Percentiles rank a stretch among this genome's conserved stretches.
Conservation (phyloP, 2,113 vertebrate genomes). For the Oriolus oriolus region DNA sequence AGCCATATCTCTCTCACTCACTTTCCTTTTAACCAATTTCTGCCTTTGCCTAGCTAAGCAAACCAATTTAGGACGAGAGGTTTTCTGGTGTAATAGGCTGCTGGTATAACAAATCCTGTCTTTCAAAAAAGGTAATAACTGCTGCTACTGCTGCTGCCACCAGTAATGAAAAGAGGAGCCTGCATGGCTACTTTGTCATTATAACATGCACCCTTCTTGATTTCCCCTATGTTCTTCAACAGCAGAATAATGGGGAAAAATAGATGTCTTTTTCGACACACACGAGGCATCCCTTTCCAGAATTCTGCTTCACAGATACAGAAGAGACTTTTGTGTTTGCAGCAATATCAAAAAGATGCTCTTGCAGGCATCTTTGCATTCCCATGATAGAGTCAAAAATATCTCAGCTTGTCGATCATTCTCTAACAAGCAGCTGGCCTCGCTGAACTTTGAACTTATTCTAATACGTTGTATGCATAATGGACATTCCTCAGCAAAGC, state of each 20-base stretch:
- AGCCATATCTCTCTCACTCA: neutral
- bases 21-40: neutral
- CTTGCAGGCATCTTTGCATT: neutral
- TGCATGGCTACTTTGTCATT: neutral
- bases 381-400: neutral
- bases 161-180: neutral
- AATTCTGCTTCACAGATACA: neutral
- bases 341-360: neutral
- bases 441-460: neutral
- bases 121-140: neutral
- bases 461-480: neutral
- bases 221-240: neutral
- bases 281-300: neutral
- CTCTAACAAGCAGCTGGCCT: neutral
- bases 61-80: neutral
- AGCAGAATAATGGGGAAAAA: neutral
- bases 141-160: neutral
- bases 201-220: neutral
- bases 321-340: neutral
- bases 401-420: neutral
- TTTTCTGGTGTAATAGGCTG: neutral
- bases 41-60: neutral
- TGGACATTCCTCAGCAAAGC: neutral
- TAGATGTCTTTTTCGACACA: neutral
- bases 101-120: neutral